These are phyloP conservation scores for Oreochromis spilurus DNA, from an alignment of 2,113 vertebrate species.

Conservation along the genomic window DNA sequence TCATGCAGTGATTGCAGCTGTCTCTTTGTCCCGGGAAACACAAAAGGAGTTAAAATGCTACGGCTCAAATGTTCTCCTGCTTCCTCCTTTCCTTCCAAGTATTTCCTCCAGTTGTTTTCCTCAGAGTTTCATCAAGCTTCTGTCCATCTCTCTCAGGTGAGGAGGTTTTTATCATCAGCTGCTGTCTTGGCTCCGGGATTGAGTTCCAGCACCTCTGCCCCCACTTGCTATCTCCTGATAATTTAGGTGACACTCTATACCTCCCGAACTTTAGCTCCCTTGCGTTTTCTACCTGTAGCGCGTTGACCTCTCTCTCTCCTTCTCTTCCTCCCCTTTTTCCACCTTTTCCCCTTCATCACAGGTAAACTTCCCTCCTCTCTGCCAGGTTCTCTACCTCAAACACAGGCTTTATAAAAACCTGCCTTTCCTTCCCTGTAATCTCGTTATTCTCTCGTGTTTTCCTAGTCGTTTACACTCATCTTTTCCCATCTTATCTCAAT, in stretches of 20 bases:
- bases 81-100: background rate
- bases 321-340: slow-evolving; percentile 11
- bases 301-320: slow-evolving; percentile 19
- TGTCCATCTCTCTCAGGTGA: slow-evolving; percentile 32
- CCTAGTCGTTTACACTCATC: background rate
- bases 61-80: background rate
- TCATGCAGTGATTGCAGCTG: background rate
- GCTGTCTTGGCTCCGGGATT: slow-evolving; percentile 44
- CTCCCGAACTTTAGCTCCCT: slow-evolving; percentile 44
- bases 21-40: background rate
- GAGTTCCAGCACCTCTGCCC: slow-evolving; percentile 59
- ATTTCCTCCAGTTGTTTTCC: background rate
- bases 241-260: slow-evolving; percentile 64
- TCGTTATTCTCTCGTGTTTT: background rate
- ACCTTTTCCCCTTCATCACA: slow-evolving; percentile 1
- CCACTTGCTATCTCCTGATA: slow-evolving; percentile 7
- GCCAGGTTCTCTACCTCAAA: background rate
- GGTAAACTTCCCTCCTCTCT: background rate
- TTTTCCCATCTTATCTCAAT: background rate
- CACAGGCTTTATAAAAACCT: background rate
- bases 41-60: background rate
- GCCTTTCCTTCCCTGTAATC: background rate
- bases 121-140: background rate
- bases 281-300: slow-evolving; percentile 48
- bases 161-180: slow-evolving; percentile 58